Percentiles rank a stretch among this genome's conserved stretches.
Evolutionary conservation across 2,888 invertebrate species (phyloP).

Genomic region (Eupelmus urozonus): DNA sequence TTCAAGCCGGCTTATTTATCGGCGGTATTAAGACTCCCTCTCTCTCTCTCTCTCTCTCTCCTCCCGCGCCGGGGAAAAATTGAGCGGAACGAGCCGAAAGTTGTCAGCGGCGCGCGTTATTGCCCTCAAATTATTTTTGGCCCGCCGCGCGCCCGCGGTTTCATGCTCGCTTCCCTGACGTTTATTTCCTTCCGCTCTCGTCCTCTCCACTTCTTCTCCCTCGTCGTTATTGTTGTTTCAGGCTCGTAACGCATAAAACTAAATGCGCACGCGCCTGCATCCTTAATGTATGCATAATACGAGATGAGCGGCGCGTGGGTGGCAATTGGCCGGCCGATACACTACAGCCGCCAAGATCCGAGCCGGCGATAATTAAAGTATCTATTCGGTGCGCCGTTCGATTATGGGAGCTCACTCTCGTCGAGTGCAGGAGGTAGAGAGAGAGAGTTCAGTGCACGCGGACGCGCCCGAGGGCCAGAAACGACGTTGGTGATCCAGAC

Average conservation of each 20-base stretch:
- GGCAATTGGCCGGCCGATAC: constrained; percentile 56
- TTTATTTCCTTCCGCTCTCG: constrained; percentile 37
- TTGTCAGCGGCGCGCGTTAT: constrained; percentile 52
- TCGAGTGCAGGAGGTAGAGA: background rate
- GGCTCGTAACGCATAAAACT: background rate
- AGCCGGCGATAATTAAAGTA: constrained; percentile 71
- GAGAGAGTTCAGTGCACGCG: constrained; percentile 18
- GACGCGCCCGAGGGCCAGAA: constrained; percentile 66
- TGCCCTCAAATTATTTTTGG: constrained; percentile 44
- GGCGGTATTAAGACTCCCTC: constrained; percentile 62
- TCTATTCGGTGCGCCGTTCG: constrained; percentile 68
- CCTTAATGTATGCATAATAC: constrained; percentile 21
- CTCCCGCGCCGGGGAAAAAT: constrained; percentile 38
- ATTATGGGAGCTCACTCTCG: constrained; percentile 65
- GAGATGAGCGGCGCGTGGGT: constrained; percentile 49
- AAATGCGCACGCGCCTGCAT: background rate
- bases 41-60: too few relatives aligned
- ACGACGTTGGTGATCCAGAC: constrained; percentile 74
- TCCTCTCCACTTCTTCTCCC: constrained; percentile 18
- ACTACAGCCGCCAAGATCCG: constrained; percentile 66
- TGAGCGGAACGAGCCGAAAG: constrained; percentile 52
- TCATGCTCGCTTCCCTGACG: constrained; percentile 36
- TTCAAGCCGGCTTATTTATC: constrained; percentile 67
- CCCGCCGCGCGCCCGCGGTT: constrained; percentile 13
- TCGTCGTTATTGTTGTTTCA: too few relatives aligned